Percentiles rank a stretch among this genome's conserved stretches.
Conservation (phyloP, 2,888 invertebrate genomes). For the Agrotis ipsilon region DNA sequence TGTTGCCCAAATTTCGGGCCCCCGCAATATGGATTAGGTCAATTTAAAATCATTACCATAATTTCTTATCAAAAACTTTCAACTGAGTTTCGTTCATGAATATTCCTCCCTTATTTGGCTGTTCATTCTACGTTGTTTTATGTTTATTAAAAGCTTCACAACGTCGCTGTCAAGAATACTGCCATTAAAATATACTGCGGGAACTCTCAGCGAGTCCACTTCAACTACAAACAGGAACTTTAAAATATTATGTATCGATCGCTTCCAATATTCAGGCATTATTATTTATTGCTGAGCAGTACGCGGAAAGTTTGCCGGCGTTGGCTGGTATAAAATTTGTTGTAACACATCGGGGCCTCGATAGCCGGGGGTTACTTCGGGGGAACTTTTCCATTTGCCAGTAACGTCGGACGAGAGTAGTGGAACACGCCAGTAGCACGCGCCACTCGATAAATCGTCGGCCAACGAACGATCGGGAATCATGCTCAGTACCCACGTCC, state of each 20-base stretch:
- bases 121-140: constrained; percentile 74
- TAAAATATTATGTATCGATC: constrained; percentile 77
- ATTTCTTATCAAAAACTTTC: constrained; percentile 85
- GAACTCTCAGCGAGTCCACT: constrained; percentile 51
- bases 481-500: constrained; percentile 56
- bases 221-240: constrained; percentile 72
- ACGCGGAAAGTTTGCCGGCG: constrained; percentile 77
- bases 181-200: constrained; percentile 51
- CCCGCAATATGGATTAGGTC: constrained; percentile 85
- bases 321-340: constrained; percentile 80
- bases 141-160: constrained; percentile 69
- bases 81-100: constrained; percentile 80
- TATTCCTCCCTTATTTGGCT: constrained; percentile 79
- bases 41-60: constrained; percentile 87
- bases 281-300: constrained; percentile 82
- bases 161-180: constrained; percentile 53
- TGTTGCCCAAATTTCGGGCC: constrained; percentile 73
- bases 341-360: constrained; percentile 74
- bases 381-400: constrained; percentile 81
- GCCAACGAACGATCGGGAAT: constrained; percentile 68
- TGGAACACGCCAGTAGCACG: constrained; percentile 72
- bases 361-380: constrained; percentile 76
- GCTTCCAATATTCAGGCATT: constrained; percentile 75
- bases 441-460: constrained; percentile 76
- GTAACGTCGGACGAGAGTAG: constrained; percentile 67